These are phyloP conservation scores for Andrena hattorfiana DNA, from an alignment of 2,888 invertebrate genomes.

Conservation along the genomic window DNA sequence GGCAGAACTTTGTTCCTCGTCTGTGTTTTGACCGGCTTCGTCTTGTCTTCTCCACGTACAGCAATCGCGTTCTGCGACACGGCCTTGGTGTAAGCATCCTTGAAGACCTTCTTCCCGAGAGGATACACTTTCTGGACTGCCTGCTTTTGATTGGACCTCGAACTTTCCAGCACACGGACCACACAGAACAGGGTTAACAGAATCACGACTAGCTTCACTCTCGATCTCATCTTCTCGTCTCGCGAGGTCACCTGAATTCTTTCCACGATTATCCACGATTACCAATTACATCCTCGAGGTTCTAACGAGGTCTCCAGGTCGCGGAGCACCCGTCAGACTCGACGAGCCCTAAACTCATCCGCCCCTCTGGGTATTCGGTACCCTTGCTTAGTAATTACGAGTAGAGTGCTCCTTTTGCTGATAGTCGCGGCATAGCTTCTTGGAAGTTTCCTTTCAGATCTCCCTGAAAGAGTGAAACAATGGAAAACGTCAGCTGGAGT, in stretches of 20 bases:
- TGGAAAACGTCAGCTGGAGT: neutral
- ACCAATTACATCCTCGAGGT: slow-evolving; percentile 45
- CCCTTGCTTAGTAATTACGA: neutral
- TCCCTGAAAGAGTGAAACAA: slow-evolving; percentile 19
- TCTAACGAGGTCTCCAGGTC: neutral
- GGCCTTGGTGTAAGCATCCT: slow-evolving; percentile 36
- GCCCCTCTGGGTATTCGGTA: neutral
- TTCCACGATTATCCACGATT: slow-evolving; percentile 24
- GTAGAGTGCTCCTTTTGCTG: neutral
- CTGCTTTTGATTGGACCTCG: slow-evolving; percentile 28
- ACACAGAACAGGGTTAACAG: slow-evolving; percentile 68
- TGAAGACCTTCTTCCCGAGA: slow-evolving; percentile 42
- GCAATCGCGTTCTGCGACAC: slow-evolving; percentile 1
- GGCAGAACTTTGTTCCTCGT: slow-evolving; percentile 13
- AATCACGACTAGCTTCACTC: slow-evolving; percentile 78
- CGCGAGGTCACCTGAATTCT: slow-evolving; percentile 21
- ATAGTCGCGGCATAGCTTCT: slow-evolving; percentile 19
- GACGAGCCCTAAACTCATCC: slow-evolving; percentile 22
- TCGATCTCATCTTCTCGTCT: slow-evolving; percentile 71
- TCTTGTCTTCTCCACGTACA: slow-evolving; percentile 8
- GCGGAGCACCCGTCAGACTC: slow-evolving; percentile 25
- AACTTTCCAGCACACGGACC: slow-evolving; percentile 36
- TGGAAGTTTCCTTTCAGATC: neutral
- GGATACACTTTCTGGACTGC: slow-evolving; percentile 10
- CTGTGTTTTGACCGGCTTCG: slow-evolving; percentile 12